Percentiles rank a stretch among this genome's conserved stretches.
These are phyloP conservation scores for Hycleus cichorii DNA, from an alignment of 1,140 invertebrate species.

Conservation along the genomic window DNA sequence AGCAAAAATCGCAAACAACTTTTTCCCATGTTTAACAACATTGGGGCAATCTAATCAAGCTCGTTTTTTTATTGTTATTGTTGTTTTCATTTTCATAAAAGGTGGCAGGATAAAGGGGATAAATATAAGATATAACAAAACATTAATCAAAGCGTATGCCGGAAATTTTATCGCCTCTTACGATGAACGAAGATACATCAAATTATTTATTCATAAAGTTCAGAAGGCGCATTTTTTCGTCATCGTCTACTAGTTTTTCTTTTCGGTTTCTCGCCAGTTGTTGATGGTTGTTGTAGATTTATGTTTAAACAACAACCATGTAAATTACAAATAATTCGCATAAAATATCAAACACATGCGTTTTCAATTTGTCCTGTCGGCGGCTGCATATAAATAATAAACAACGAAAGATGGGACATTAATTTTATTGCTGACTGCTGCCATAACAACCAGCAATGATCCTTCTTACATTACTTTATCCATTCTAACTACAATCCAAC, in stretches of 20 bases:
- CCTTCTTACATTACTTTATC: neutral
- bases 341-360: constrained; percentile 16
- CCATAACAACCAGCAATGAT: neutral
- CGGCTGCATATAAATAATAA: constrained; percentile 19
- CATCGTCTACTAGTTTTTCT: too few relatives aligned
- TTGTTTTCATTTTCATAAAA: too few relatives aligned
- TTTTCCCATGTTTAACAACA: too few relatives aligned
- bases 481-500: too few relatives aligned
- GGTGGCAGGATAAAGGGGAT: too few relatives aligned
- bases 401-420: constrained; percentile 13
- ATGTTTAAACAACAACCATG: constrained; percentile 8
- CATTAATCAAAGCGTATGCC: constrained; percentile 10
- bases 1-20: too few relatives aligned
- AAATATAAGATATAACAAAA: neutral
- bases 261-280: too few relatives aligned
- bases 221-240: constrained; percentile 2
- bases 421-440: constrained; percentile 13
- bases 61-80: too few relatives aligned
- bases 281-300: neutral
- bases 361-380: constrained; percentile 22
- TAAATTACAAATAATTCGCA: constrained; percentile 19
- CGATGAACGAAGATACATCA: constrained; percentile 3
- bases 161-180: constrained; percentile 9
- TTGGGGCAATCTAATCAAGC: too few relatives aligned
- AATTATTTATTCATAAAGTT: constrained; percentile 14